Conservation (phyloP, 2,113 vertebrate genomes). For the Columbina picui region DNA sequence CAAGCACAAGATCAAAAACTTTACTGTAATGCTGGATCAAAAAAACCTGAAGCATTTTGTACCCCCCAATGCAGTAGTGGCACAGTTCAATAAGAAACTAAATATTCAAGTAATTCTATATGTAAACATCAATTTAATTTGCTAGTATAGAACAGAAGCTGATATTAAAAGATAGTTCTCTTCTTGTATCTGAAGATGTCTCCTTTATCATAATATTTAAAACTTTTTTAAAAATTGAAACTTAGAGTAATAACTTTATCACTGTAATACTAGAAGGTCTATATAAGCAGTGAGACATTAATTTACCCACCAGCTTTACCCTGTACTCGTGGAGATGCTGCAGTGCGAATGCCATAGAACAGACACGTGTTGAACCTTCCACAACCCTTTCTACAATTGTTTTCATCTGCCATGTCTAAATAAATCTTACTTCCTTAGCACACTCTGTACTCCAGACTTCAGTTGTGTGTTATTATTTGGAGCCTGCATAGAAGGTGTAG, state of each 20-base stretch:
- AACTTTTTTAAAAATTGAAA: not conserved
- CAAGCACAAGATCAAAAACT: not conserved
- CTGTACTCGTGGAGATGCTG: not conserved
- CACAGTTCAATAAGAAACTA: not conserved
- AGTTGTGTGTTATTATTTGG: constrained; percentile 95
- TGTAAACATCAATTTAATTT: too few species aligned
- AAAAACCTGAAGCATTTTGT: not conserved
- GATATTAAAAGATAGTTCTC: too few species aligned
- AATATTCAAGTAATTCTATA: not conserved
- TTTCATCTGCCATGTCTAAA: not conserved
- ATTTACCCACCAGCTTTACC: not conserved
- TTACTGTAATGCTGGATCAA: not conserved
- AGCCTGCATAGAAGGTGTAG: constrained; percentile 94
- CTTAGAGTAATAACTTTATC: not conserved
- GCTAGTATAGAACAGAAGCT: too few species aligned
- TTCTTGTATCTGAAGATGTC: not conserved
- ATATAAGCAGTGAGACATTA: not conserved
- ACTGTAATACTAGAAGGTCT: not conserved
- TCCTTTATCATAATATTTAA: not conserved
- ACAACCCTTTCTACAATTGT: not conserved
- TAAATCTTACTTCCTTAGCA: constrained; percentile 44
- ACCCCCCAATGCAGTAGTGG: not conserved
- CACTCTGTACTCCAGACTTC: constrained; percentile 80
- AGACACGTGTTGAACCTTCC: not conserved
- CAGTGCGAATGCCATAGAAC: not conserved